phyloP scores from a whole-genome alignment of 2,888 invertebrate genomes.

The Didymodactylos carnosus region DNA sequence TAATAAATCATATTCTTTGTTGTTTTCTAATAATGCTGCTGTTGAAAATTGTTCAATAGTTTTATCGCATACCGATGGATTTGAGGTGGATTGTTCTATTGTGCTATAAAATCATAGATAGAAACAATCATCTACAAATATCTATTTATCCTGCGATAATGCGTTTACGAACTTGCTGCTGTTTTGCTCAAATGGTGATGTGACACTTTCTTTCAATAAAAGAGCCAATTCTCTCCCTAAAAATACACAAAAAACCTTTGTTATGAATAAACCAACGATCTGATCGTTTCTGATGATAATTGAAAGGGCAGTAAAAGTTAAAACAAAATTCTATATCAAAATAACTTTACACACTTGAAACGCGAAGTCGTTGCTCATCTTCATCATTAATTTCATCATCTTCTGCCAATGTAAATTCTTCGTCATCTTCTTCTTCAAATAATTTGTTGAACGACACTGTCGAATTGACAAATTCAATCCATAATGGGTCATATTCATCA shows the following conservation, averaged over 20 bases:
- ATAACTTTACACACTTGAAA: neutral
- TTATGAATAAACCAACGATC: too few relatives aligned
- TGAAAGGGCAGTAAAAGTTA: too few relatives aligned
- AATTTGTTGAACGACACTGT: neutral
- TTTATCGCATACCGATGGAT: too few relatives aligned
- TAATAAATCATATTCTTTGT: neutral
- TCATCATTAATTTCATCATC: neutral
- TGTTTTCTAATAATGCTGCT: too few relatives aligned
- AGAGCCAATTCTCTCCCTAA: neutral
- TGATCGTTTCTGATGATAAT: too few relatives aligned
- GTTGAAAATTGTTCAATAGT: too few relatives aligned
- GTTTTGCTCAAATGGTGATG: too few relatives aligned
- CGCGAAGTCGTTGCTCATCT: neutral
- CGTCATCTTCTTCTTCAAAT: neutral
- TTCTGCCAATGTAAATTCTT: neutral
- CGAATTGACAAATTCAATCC: neutral
- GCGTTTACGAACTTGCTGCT: too few relatives aligned
- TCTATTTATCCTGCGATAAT: too few relatives aligned
- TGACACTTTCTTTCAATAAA: neutral
- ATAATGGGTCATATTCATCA: neutral
- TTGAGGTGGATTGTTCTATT: too few relatives aligned
- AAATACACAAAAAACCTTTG: neutral
- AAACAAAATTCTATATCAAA: neutral
- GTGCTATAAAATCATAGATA: too few relatives aligned
- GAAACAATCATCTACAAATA: too few relatives aligned